These are phyloP conservation scores for Pangasius mekongensis DNA, from an alignment of 2,797 vertebrate species.

Conservation along the genomic window DNA sequence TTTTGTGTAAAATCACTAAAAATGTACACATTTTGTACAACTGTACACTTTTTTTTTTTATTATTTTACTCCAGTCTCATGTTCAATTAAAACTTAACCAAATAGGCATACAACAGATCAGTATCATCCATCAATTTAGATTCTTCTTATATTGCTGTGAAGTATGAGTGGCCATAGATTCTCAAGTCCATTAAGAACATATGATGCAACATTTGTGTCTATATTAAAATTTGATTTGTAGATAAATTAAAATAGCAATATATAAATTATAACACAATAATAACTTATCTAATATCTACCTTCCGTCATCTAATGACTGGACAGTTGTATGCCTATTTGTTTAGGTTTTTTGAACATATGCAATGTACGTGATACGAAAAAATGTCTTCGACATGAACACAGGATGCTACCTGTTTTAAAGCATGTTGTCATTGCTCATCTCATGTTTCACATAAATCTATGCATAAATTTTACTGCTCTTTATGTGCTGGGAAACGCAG, in stretches of 20 bases:
- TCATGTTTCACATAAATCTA: not conserved
- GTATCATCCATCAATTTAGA: not conserved
- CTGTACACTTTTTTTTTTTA: not conserved
- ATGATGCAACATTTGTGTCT: too few relatives aligned
- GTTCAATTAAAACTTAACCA: not conserved
- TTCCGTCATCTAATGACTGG: not conserved
- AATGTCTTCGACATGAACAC: not conserved
- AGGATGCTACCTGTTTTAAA: not conserved
- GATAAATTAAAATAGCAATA: not conserved
- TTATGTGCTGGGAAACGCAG: not conserved
- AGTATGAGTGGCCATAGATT: not conserved
- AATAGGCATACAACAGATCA: too few relatives aligned
- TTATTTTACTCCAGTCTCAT: not conserved
- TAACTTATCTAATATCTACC: not conserved
- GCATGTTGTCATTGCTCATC: not conserved
- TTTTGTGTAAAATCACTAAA: not conserved
- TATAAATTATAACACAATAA: not conserved
- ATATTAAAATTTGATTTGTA: not conserved
- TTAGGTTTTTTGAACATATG: not conserved
- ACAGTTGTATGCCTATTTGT: too few relatives aligned
- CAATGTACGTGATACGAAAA: not conserved
- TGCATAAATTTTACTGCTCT: not conserved
- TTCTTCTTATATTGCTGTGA: not conserved
- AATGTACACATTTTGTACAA: not conserved
- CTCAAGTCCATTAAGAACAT: too few relatives aligned